Conservation (phyloP, 1,140 invertebrate species). For the Chlorops oryzae region DNA sequence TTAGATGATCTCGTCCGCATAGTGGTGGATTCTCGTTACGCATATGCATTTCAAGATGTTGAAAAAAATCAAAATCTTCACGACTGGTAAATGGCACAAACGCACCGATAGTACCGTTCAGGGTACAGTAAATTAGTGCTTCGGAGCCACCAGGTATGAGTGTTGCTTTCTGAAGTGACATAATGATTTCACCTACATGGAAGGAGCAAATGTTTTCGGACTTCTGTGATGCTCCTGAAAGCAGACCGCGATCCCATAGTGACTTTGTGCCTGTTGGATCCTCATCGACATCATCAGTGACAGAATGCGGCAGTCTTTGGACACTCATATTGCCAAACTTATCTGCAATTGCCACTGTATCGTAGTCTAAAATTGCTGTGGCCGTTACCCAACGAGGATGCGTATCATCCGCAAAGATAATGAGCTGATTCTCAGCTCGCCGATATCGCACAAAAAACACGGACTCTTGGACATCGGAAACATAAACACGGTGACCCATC, state of each 20-base stretch:
- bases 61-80: conserved; percentile 99
- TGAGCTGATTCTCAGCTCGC: conserved; percentile 91
- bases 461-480: conserved; percentile 95
- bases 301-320: conserved; percentile 80
- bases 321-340: conserved; percentile 98
- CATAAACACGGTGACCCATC: conserved; percentile 88
- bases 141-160: conserved; percentile 96
- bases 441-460: conserved; percentile 96
- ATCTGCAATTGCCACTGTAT: conserved; percentile 92
- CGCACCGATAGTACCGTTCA: conserved; percentile 93
- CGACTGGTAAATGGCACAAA: conserved; percentile 96
- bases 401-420: conserved; percentile 97
- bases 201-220: conserved; percentile 87
- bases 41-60: conserved; percentile 99
- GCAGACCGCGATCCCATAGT: conserved; percentile 92
- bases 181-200: conserved; percentile 92
- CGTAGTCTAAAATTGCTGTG: conserved; percentile 90
- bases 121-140: conserved; percentile 90
- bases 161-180: conserved; percentile 88
- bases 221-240: conserved; percentile 98
- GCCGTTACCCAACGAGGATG: conserved; percentile 94
- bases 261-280: conserved; percentile 98
- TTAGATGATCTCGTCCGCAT: conserved; percentile 95
- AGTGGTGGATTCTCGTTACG: conserved; percentile 91
- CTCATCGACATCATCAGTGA: conserved; percentile 96